These are phyloP conservation scores for Merops nubicus DNA, from an alignment of 2,113 vertebrate genomes.

Conservation along the genomic window DNA sequence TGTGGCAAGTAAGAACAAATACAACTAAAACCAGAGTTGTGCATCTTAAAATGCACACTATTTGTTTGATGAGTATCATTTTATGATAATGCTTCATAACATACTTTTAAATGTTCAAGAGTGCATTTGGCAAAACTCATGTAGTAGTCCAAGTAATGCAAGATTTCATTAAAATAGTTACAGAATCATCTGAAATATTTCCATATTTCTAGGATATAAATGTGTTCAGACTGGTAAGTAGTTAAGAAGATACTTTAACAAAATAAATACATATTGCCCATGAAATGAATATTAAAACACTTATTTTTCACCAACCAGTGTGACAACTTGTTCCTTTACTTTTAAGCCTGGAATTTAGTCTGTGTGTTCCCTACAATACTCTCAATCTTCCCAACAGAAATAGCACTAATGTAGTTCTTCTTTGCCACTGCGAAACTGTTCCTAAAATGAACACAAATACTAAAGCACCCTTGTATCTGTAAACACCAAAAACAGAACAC, in stretches of 20 bases:
- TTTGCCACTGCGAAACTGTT: not conserved
- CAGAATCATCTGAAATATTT: not conserved
- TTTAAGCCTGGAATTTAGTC: not conserved
- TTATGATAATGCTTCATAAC: not conserved
- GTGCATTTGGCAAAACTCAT: not conserved
- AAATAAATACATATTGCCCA: not conserved
- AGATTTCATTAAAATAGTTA: not conserved
- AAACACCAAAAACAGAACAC: not conserved
- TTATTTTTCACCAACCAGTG: not conserved
- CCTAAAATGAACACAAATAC: not conserved
- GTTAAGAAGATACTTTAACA: not conserved
- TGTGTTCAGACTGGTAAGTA: not conserved
- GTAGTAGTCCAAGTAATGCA: not conserved
- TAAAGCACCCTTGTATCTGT: no score
- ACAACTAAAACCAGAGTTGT: not conserved
- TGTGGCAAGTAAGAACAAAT: not conserved
- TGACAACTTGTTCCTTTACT: not conserved
- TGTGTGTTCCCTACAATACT: not conserved
- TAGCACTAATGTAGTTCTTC: not conserved
- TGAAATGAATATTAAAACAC: not conserved
- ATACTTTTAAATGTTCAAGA: not conserved
- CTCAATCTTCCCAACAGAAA: not conserved
- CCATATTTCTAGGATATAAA: not conserved
- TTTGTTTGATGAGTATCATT: not conserved
- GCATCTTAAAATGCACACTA: not conserved